Base-by-base conservation (phyloP, 2,797 vertebrate genomes). In the Sternotherus odoratus region DNA sequence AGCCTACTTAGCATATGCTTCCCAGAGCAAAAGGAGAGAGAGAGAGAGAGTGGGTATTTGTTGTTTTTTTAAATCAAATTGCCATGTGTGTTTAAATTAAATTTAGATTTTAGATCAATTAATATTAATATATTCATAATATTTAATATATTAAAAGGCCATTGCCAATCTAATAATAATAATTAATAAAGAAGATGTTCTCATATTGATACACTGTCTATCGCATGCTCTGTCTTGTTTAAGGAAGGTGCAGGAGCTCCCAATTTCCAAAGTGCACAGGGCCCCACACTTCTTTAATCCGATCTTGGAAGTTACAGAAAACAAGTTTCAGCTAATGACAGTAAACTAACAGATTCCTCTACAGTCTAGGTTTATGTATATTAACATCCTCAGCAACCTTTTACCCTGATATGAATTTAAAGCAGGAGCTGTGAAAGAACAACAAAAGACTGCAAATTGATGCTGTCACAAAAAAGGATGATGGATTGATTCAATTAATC, bases 401-500 rank as follows among this genome's bases (percentile, higher is more conserved):
- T 94, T 93, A 87, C 50, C 80, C 72, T 85, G 72, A 50, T 82
- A 92, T 79, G 63, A 83, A 95, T 95, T 90, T 97, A 85, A 95
- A 98, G 82, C 33, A 85, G 54, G 82, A 94, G 60, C 63, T 93
- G 48, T 83, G 86, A 94, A 86, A 85, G 72, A 94, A 95, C 80
- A 93, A 77, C 0, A 97, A 97, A 96, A 91, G 86, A 93, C 92
- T 95, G 90, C 83, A 98, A 96, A 97, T 95, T 95, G 96, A 96
- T 94, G 93, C 89, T 96, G 96, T 97, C 95, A 95, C 84, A 86
- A 94, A 96, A 96, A 95, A 94, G 92, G 87, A 96, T 98, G 98
- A 98, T 97, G 95, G 96, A 98, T 97, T 97, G 97, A 96, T 97
- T 97, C 97, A 97, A 97, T 98, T 98, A 98, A 97, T 97, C 97